Percentiles rank a stretch among this genome's conserved stretches.
Evolutionary conservation across 2,888 invertebrate genomes (phyloP).

Genomic region (Linyphia triangularis): DNA sequence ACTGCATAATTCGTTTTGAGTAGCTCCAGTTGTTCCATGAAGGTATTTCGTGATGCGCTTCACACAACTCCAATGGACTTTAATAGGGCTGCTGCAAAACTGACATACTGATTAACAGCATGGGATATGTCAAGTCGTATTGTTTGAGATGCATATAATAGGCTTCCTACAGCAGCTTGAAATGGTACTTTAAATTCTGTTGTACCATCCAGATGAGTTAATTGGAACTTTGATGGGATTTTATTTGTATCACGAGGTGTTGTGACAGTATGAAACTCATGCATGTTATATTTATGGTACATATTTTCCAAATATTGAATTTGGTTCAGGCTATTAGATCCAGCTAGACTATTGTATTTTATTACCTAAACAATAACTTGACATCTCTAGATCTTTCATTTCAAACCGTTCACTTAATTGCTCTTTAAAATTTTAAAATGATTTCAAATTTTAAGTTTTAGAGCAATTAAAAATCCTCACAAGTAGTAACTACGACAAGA

Average conservation of each 20-base stretch:
- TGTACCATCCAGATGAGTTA: too few relatives aligned
- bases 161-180: not conserved
- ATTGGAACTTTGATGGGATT: not conserved
- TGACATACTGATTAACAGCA: not conserved
- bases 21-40: not conserved
- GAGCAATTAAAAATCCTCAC: slow-evolving; percentile 45
- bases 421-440: slow-evolving; percentile 20
- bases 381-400: slow-evolving; percentile 3
- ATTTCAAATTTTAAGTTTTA: too few relatives aligned
- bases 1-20: slow-evolving; percentile 3
- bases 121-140: not conserved
- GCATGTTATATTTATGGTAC: not conserved
- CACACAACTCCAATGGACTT: not conserved
- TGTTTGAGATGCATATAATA: slow-evolving; percentile 1
- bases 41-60: slow-evolving; percentile 36
- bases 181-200: too few relatives aligned
- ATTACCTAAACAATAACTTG: slow-evolving; percentile 23
- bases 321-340: slow-evolving; percentile 10
- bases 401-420: slow-evolving; percentile 26
- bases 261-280: not conserved
- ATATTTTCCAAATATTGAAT: not conserved
- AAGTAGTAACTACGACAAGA: slow-evolving; percentile 32
- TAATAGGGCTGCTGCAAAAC: not conserved
- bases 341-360: not conserved
- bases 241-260: not conserved